Base-by-base conservation (phyloP, 2,113 vertebrate species). In the Cyanoramphus novaezelandiae region DNA sequence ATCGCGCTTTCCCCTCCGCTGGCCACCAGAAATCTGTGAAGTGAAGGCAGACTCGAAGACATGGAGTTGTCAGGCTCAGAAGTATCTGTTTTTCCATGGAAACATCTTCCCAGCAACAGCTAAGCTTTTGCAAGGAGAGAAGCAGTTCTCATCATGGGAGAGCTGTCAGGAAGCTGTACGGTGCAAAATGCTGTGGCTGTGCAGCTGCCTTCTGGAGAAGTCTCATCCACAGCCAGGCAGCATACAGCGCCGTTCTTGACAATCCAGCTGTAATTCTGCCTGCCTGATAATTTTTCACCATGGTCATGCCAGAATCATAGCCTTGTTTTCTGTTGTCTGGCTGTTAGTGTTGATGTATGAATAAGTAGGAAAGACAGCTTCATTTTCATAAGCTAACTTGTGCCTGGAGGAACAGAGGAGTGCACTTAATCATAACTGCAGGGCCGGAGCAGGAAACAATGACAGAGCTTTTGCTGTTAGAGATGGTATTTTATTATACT, bases 381-480 rank as follows among this genome's bases (percentile, higher is more conserved):
- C 92, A 97, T 98, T 98, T 98, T 97, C 97, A 88, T 98, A 97
- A 96, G 93, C 82, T 96, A 95, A 95, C 93, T 97, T 97, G 92
- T 90, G 90, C 95, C 93, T 92, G 37, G 87, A 97, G 97, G 96
- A 92, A 94, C 93, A 75, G 85, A 96, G 35, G 65, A 88, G 74
- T 8, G 27, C 70, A 86, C 88, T 98, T 97, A 94, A 97, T 98
- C 96, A 95, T 97, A 95, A 93, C 97, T 95, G 43, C 94, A 90
- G 95, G 91, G 70, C 92, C 70, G 82, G 90, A 86, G 5, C 53
- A 44, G 93, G 94, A 96, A 97, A 90, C 95, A 96, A 44, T 94
- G 95, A 97, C 92, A 94, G 84, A 96, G 92, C 76, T 95, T 95
- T 97, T 96, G 72, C 89, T 94, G 83, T 93, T 97, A 91, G 79